A percentile compares a stretch with the other conserved stretches of the same genome.
phyloP scores from a whole-genome alignment of 2,888 invertebrate genomes.

The Tethea ocularis region DNA sequence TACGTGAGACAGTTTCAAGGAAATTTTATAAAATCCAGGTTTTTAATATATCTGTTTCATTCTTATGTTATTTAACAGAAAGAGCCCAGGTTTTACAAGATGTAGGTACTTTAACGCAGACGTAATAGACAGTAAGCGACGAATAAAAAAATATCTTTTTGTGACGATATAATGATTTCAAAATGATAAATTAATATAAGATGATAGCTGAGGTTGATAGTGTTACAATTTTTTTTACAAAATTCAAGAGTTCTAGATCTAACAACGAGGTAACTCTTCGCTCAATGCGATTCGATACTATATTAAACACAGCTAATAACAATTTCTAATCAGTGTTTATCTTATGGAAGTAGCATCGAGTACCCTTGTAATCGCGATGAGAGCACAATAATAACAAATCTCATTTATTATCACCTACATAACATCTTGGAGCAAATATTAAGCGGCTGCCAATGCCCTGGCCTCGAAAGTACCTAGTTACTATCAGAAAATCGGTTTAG shows the following conservation, averaged over 20 bases:
- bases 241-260: not conserved
- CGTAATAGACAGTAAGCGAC: too few relatives aligned
- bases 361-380: not conserved
- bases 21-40: too few relatives aligned
- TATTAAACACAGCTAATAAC: not conserved
- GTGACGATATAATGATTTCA: too few relatives aligned
- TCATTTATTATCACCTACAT: slow-evolving; percentile 11
- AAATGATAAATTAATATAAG: too few relatives aligned
- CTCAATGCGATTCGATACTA: not conserved
- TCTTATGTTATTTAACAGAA: too few relatives aligned
- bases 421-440: slow-evolving; percentile 11
- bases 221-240: too few relatives aligned
- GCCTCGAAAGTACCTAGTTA: not conserved
- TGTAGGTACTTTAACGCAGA: too few relatives aligned
- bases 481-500: slow-evolving; percentile 39
- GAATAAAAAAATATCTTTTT: too few relatives aligned
- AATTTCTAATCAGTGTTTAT: not conserved
- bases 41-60: too few relatives aligned
- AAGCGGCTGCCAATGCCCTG: slow-evolving; percentile 10
- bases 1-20: not conserved
- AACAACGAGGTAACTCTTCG: not conserved
- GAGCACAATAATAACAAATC: slow-evolving; percentile 5
- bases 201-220: too few relatives aligned
- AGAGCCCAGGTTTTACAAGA: too few relatives aligned
- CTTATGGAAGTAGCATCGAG: not conserved